Base-by-base conservation (phyloP, 2,797 vertebrate genomes). In the Tokudaia tokunoshimensis region DNA sequence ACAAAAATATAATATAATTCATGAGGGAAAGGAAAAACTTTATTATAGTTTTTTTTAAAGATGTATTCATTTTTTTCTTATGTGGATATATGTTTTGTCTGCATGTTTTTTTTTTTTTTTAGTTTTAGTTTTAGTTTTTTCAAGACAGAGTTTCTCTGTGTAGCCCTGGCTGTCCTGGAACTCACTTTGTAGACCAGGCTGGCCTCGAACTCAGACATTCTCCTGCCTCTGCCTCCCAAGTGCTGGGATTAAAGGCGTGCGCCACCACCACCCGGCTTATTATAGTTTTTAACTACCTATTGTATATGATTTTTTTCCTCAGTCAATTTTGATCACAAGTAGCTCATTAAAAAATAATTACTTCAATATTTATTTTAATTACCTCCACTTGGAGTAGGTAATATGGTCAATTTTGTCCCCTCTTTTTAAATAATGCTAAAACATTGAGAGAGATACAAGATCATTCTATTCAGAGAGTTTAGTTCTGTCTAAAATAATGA, bases 271-370 rank as follows among this genome's bases (percentile, higher is more conserved):
- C n/a, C n/a, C n/a, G n/a, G n/a, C n/a, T 89, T n/a, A 34, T 94
- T 24, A 92, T 85, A 24, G 24, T 50, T 92, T 94, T 37, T 76
- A 91, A 80, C 44, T 84, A 75, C 13, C 44, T 92, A 41, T 81
- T 94, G 17, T 79, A 85, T 80, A 13, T 31, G 3, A 93, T 3
- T 63, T 93, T 78, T 93, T 92, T 61, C 81, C 91, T 81, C 65
- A 55, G 70, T 85, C 94, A 47, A 96, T 95, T 94, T 92, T 29
- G 74, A 37, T 82, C 83, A 81, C 72, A 15, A 52, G 19, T 84
- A 79, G 7, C 24, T 92, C 41, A 96, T 87, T 95, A 94, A 96
- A 89, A 83, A 89, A 65, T 88, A 20, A 92, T 89, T 91, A 24
- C 19, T 11, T 94, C 24, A 74, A 24, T 17, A 75, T 93, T 97